A percentile compares a stretch with the other conserved stretches of the same genome.
Conservation (phyloP, 2,113 vertebrate genomes). For the Passer montanus region DNA sequence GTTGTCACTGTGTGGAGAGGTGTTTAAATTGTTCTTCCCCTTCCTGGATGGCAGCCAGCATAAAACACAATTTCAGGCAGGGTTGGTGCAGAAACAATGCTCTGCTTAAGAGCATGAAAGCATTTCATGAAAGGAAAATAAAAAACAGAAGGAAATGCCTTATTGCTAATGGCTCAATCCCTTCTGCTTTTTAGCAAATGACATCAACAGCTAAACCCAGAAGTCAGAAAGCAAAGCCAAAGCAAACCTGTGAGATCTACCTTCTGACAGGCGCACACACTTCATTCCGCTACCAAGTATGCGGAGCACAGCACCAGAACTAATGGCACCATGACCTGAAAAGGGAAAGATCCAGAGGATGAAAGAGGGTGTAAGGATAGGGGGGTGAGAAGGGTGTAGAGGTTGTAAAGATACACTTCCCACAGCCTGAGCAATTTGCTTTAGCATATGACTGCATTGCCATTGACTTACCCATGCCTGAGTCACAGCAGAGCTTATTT, state of each 20-base stretch:
- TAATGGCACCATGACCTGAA: neutral
- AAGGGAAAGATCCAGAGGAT: neutral
- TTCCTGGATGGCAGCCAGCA: neutral
- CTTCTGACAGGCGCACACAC: neutral
- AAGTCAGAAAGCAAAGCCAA: neutral
- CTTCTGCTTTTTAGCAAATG: neutral
- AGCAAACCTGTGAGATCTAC: neutral
- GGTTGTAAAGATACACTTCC: neutral
- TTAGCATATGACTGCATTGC: neutral
- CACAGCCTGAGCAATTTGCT: neutral
- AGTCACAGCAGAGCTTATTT: neutral
- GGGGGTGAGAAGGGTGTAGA: neutral
- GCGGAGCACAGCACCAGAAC: neutral
- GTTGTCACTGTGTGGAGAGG: neutral
- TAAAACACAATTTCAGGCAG: neutral
- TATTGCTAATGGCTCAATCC: neutral
- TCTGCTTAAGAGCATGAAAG: neutral
- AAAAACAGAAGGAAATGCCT: neutral
- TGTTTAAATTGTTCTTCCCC: neutral
- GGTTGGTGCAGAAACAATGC: rapidly evolving
- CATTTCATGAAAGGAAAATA: neutral
- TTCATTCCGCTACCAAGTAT: neutral
- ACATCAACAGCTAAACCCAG: neutral
- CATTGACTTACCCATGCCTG: neutral
- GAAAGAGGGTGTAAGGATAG: neutral